Percentiles rank a stretch among this genome's conserved stretches.
Conservation (phyloP, 37 sponge, comb jelly and placozoan species). For the Axinella damicornis region DNA sequence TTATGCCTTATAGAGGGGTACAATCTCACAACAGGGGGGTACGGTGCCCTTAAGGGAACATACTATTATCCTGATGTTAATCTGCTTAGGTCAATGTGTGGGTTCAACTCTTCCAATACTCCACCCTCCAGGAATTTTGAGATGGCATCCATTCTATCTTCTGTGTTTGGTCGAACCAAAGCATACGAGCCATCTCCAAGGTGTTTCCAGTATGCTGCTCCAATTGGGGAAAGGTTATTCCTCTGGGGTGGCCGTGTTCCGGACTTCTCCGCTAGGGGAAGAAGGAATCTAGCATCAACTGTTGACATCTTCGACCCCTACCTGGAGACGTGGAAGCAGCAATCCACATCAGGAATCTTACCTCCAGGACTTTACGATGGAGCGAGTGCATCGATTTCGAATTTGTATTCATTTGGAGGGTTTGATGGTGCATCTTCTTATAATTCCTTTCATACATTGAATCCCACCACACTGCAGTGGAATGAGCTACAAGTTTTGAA, state of each 20-base stretch:
- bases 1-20: too few species aligned
- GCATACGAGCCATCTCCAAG: not conserved
- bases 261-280: not conserved
- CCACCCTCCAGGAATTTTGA: not conserved
- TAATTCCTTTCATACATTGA: not conserved
- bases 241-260: not conserved
- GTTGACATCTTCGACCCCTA: conserved; percentile 1
- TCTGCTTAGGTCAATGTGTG: too few species aligned
- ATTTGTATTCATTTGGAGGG: not conserved
- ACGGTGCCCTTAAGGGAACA: too few species aligned
- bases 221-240: not conserved
- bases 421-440: not conserved
- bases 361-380: not conserved
- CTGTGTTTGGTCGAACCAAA: not conserved
- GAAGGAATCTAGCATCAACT: not conserved
- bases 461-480: not conserved
- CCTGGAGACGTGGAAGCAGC: not conserved
- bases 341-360: not conserved
- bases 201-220: not conserved
- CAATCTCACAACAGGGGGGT: too few species aligned
- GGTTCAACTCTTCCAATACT: too few species aligned
- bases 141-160: not conserved
- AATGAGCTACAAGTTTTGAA: not conserved
- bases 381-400: not conserved
- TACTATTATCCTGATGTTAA: too few species aligned